These are phyloP conservation scores for Sciurus carolinensis DNA, from an alignment of 2,797 vertebrate species.

Conservation along the genomic window DNA sequence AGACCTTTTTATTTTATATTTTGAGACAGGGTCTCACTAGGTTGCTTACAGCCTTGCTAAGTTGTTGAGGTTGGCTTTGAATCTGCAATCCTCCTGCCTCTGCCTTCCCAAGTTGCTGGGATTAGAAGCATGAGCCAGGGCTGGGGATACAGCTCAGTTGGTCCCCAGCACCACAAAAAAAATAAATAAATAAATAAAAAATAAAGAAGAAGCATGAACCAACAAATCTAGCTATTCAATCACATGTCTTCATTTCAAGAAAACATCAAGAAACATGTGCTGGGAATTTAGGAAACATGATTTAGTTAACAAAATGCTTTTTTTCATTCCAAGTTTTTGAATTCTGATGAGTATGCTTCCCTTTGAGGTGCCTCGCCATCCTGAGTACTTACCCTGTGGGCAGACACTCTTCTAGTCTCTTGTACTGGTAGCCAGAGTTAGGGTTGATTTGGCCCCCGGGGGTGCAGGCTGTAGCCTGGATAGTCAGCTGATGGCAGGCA, in stretches of 20 bases:
- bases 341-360: not conserved
- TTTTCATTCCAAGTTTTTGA: not conserved
- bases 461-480: conserved; percentile 96
- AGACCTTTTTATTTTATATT: too few species aligned
- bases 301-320: conserved; percentile 25
- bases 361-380: not conserved
- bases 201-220: too few species aligned
- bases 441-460: conserved; percentile 95
- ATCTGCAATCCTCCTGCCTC: too few species aligned
- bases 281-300: conserved; percentile 32
- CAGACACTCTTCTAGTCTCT: conserved; percentile 97
- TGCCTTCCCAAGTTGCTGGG: too few species aligned
- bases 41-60: too few species aligned
- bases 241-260: conserved; percentile 5
- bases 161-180: too few species aligned
- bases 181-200: too few species aligned
- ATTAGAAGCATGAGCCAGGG: too few species aligned
- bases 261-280: not conserved
- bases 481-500: conserved; percentile 97
- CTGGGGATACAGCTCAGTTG: too few species aligned
- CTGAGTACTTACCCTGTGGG: conserved; percentile 94
- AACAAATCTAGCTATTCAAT: too few species aligned
- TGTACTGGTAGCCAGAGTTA: conserved; percentile 94
- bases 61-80: too few species aligned
- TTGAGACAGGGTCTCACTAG: too few species aligned